Percentiles rank a stretch among this genome's conserved stretches.
phyloP scores from a whole-genome alignment of 2,888 invertebrate genomes.

The Pycnomerus fuliginosus region DNA sequence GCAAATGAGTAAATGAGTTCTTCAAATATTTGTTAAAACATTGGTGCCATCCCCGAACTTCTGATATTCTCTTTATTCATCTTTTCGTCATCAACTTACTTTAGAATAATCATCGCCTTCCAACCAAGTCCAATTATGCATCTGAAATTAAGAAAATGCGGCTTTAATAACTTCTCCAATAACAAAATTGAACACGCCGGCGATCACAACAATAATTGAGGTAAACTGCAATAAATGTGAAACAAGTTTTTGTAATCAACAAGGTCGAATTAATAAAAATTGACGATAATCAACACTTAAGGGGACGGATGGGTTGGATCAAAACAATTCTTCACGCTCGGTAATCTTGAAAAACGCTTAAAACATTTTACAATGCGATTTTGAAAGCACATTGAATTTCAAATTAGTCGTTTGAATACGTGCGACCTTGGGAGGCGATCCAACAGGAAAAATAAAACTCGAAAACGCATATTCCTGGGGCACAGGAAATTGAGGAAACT shows the following conservation, averaged over 20 bases:
- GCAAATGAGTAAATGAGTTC: too few species aligned
- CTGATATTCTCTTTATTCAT: too few species aligned
- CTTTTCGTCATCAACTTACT: conserved; percentile 29
- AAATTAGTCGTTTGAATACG: conserved; percentile 24
- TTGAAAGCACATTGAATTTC: conserved; percentile 23
- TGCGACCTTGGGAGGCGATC: conserved; percentile 18
- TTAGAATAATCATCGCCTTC: conserved; percentile 27
- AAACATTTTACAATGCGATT: conserved; percentile 19
- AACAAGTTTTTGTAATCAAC: conserved; percentile 21
- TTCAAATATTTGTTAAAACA: too few species aligned
- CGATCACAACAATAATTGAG: conserved; percentile 11
- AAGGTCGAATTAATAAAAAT: conserved; percentile 22
- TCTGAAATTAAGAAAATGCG: conserved; percentile 21
- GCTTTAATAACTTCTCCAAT: too few species aligned
- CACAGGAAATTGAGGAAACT: too few species aligned
- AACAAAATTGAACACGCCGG: too few species aligned
- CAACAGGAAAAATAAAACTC: conserved; percentile 10
- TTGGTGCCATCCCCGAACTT: too few species aligned
- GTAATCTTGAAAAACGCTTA: conserved; percentile 6
- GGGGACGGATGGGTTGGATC: conserved; percentile 10
- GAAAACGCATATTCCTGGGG: too few species aligned
- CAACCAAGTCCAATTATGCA: conserved; percentile 28
- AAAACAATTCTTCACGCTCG: conserved; percentile 12
- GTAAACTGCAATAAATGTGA: conserved; percentile 17
- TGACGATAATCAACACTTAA: conserved; percentile 12